Evolutionary conservation across 2,888 invertebrate genomes (phyloP), one percentile per base, ranked within the genome.

Genomic region (Spilarctia lutea): DNA sequence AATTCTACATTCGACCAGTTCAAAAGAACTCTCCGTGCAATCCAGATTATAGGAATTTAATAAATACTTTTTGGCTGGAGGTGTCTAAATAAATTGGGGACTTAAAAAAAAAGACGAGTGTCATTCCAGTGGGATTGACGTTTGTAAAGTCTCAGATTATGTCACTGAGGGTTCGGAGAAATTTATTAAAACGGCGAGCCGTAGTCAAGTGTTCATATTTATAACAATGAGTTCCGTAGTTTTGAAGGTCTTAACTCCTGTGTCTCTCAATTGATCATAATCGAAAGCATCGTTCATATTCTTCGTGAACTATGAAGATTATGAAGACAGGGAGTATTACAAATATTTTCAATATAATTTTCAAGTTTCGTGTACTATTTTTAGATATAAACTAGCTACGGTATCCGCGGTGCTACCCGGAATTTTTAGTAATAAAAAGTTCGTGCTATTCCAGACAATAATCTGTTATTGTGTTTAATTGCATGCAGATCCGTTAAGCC

Each of bases 121-220:
- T 84, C 81, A 82, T 86, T 87, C 86, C 79, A 72, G 77, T 78
- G 76, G 85, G 85, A 88, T 87, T 88, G 89, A 89, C 89, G 81
- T 86, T 85, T 84, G 83, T 82, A 82, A 86, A 85, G 85, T 80
- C 83, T 77, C 74, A 80, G 87, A 88, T 87, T 81, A 85, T 81
- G 80, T 83, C 84, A 82, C 77, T 78, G 71, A 65, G 81, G 82
- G 79, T 85, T 80, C 73, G 77, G 76, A 79, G 75, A 77, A 81
- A 81, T 85, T 81, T 83, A 85, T 83, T 83, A 81, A 83, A 85
- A 82, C 83, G 76, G 81, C 79, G 66, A 10, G 60, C 70, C 65
- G 74, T 72, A 76, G 73, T 60, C 67, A 74, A 75, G 71, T 76
- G 73, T 48, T 68, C 35, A 11, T 60, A 18, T 65, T 74, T 56